Evolutionary conservation across 2,888 invertebrate species (phyloP), one percentile per base, ranked within the genome.

Genomic region (Eumacrocentrus americanus): DNA sequence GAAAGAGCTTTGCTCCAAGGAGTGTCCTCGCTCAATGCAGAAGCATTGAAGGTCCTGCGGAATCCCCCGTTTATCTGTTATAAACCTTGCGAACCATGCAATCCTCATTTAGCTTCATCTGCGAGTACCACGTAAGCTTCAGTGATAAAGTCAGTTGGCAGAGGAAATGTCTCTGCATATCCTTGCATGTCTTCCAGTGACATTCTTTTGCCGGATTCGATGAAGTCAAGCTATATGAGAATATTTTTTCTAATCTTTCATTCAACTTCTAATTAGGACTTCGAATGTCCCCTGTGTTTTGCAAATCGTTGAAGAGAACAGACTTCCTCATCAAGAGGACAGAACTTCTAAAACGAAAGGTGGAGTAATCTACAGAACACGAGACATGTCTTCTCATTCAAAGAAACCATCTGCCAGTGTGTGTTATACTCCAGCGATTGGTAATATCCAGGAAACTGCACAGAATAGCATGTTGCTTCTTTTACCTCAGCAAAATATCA

Each of bases 1-100:
- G 78, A 80, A 48, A 69, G 77, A 18, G 80, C 79, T 2, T 52
- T 80, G 11, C 66, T 79, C 4, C 72, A 75, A 61, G 80, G 80
- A 5, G 79, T 80, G 22, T 77, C 79, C 0, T 78, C 73, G 0
- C 65, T 80, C 35, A 80, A 79, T 44, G 73, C 72, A 3, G 79
- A 80, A 65, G 76, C 78, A 0, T 61, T 79, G 3, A 77, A 72
- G 58, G 77, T 79, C 14, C 52, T 79, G 52, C 68, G 70, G 14
- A 72, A 71, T 61, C 72, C 75, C 9, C 72, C 73, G 4, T 67
- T 70, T 9, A 69, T 70, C 2, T 73, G 71, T 18, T 73, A 69
- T 34, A 60, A 64, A 9, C 72, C 76, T 9, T 74, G 75, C 20
- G 62, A 63, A 5, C 71, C 73, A 16, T 70, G 69, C 60, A 59